Base-by-base conservation (phyloP, 2,113 vertebrate genomes). In the Sterrhoptilus dennistouni region DNA sequence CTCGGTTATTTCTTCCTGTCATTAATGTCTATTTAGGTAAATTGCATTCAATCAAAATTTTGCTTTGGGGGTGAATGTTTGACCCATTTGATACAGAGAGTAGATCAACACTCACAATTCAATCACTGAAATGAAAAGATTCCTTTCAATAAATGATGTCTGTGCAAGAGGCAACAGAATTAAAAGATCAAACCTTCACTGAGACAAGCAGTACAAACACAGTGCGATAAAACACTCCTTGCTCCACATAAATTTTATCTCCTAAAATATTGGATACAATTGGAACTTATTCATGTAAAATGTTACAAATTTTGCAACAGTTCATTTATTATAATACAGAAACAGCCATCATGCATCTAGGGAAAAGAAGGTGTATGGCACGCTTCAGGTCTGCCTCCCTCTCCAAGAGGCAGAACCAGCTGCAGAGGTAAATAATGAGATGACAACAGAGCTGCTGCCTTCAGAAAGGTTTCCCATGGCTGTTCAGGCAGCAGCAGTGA, bases 91-190 rank as follows among this genome's bases (percentile, higher is more conserved):
- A n/a, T 60, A 17, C 14, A 74, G 28, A 64, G 8, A 53, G 11
- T 2, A 4, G 7, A 53, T 36, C 21, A 42, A 57, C 24, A 22
- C 5, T 38, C 24, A 13, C 27, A 27, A 19, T 35, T 80, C 63
- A 25, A 38, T 52, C 44, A 42, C 21, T 14, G 35, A 36, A 72
- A 65, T 27, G 4, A 49, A 69, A 81, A 64, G 1, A 20, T 33
- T 68, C 52, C 7, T n/a, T 82, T 80, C 29, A 29, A 17, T 44
- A 76, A 80, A 40, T 38, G 2, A 25, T 0, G 0, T 12, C 5
- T 1, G 0, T 38, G 27, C 9, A 76, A 29, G 23, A 75, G 40
- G 16, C 13, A 83, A 72, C 11, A 17, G 33, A 79, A 44, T 28
- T 72, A 38, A 71, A 95, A 56, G 9, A 44, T 60, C 57, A 65